Evolutionary conservation across 1,140 invertebrate genomes (phyloP), one percentile per base, ranked within the genome.

Genomic region (Drosophila nikananu): DNA sequence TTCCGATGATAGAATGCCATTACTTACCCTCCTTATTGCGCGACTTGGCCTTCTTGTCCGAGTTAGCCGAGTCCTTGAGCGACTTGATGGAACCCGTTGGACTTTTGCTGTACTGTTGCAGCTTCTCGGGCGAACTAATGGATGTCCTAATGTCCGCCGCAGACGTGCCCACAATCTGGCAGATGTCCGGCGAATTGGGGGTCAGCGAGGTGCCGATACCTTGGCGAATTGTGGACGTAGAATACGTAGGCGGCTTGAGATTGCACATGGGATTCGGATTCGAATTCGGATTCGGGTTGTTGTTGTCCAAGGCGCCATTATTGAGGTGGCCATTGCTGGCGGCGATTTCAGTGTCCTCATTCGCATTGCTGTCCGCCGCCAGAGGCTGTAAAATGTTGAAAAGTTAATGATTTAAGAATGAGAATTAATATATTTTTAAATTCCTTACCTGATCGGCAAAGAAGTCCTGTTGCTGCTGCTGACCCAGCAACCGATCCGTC

Each of bases 401-500:
- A 15, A 9, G 21, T 19, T 15, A 48, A 17, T 37, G 10, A 42
- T 17, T 67, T 51, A 2, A 21, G 1, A 52, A 54, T 1, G 19
- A 48, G 7, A 19, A 8, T 5, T 27, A 5, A 6, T 51, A 30
- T 35, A 35, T 8, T n/a, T 19, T 44, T 0, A 17, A 23, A 12
- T 10, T 8, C 10, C 68, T 44, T 2, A 93, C 92, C 94, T 98
- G 97, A 62, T 98, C 97, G 89, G 97, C 96, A 89, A 97, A 98
- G 93, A 97, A 98, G 64, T 97, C 97, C 93, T 97, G 96, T 92
- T 57, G 52, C 7, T 35, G 94, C 89, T 98, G 97, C 92, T 98
- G 97, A 8, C 97, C 97, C 21, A 98, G 94, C 48, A 98, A 93
- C 78, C 97, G 94, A 93, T 98, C 97, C 19, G 97, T 98, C 94